Evolutionary conservation across 1,140 invertebrate species (phyloP).

Genomic region (Rhysida immarginata): DNA sequence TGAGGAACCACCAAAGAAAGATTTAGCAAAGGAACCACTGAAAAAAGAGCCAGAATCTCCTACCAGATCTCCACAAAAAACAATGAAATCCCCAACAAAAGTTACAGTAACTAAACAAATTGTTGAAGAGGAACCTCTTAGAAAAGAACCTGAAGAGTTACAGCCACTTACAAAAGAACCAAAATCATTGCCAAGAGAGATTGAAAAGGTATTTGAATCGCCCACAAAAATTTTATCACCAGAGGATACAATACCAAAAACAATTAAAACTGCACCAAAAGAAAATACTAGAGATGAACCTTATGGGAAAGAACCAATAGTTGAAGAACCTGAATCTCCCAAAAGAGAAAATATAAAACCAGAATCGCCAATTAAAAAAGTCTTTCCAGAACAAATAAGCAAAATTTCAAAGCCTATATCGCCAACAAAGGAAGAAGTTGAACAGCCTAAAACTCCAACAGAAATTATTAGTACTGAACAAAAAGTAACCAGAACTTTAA

Average conservation of each 20-base stretch:
- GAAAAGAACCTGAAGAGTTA: neutral
- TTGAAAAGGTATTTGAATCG: no score
- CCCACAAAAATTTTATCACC: no score
- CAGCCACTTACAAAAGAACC: neutral
- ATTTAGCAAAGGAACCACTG: neutral
- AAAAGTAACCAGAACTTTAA: neutral
- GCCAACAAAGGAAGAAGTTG: no score
- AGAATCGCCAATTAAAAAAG: neutral
- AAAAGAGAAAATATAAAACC: neutral
- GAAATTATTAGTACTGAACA: no score
- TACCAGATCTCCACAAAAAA: neutral
- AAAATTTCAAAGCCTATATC: neutral
- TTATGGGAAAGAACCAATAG: neutral
- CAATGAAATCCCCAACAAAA: neutral
- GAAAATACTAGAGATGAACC: neutral
- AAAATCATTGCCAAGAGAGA: no score
- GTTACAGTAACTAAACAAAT: slow-evolving; percentile 25
- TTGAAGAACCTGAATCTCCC: neutral
- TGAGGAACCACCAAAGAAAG: neutral
- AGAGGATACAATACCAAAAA: neutral
- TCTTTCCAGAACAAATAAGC: slow-evolving; percentile 35
- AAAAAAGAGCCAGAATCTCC: neutral
- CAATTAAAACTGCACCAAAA: neutral
- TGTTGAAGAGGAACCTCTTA: slow-evolving; percentile 50
- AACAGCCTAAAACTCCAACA: no score